These are phyloP conservation scores for Chelmon rostratus DNA, from an alignment of 2,797 vertebrate genomes.

Conservation along the genomic window DNA sequence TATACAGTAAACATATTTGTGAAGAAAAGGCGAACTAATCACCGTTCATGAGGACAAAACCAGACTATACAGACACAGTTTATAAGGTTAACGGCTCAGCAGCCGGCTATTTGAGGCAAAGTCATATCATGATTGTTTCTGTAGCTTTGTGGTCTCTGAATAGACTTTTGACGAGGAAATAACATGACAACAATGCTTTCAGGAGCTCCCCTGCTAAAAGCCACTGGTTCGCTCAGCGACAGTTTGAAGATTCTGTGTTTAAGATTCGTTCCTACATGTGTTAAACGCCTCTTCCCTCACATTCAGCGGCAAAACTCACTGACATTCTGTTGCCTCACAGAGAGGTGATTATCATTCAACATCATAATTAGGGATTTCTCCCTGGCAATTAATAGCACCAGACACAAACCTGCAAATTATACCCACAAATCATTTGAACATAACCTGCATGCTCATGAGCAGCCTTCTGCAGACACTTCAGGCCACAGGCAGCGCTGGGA, in stretches of 20 bases:
- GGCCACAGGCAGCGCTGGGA: constrained; percentile 29
- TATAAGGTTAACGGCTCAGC: not conserved
- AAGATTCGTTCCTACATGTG: not conserved
- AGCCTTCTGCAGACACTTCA: constrained; percentile 33
- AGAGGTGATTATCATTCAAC: constrained; percentile 60
- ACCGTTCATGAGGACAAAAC: too few species aligned
- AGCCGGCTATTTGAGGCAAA: not conserved
- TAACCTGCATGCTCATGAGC: constrained; percentile 43
- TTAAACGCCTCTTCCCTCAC: not conserved
- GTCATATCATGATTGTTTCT: not conserved
- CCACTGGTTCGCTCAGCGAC: not conserved
- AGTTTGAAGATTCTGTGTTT: not conserved
- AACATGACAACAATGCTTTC: not conserved
- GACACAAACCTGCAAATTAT: constrained; percentile 49
- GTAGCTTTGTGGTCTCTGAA: not conserved
- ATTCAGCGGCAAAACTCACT: constrained; percentile 25
- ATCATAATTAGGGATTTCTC: constrained; percentile 58
- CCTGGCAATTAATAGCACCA: constrained; percentile 46
- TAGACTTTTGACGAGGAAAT: not conserved
- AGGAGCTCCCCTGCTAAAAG: not conserved
- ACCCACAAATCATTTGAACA: constrained; percentile 47
- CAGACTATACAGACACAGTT: not conserved
- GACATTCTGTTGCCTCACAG: constrained; percentile 22
- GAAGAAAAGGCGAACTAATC: too few species aligned
- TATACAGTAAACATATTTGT: too few species aligned